Conservation (phyloP, 2,797 vertebrate species). For the Gymnothorax reevesii region DNA sequence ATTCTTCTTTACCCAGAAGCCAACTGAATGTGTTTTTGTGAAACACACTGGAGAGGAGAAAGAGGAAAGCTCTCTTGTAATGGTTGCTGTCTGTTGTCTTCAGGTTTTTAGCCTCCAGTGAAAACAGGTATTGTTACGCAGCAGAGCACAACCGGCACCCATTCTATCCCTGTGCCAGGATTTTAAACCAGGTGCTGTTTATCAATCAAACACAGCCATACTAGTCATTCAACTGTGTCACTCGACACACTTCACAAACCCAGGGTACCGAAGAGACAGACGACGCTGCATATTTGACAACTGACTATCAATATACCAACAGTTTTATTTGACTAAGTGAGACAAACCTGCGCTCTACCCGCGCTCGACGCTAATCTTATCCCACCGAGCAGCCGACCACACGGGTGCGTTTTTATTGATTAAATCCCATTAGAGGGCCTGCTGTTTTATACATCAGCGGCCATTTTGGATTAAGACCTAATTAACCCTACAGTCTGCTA, state of each 20-base stretch:
- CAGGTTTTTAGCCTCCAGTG: slow-evolving; percentile 65
- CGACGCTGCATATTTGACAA: slow-evolving; percentile 55
- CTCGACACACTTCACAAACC: slow-evolving; percentile 72
- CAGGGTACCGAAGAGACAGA: slow-evolving; percentile 58
- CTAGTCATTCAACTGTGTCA: slow-evolving; percentile 69
- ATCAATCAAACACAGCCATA: slow-evolving; percentile 76
- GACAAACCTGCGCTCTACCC: slow-evolving; percentile 35
- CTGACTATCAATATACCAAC: slow-evolving; percentile 60
- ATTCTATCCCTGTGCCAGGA: slow-evolving; percentile 72
- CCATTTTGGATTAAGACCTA: slow-evolving; percentile 58
- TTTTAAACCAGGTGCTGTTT: slow-evolving; percentile 77
- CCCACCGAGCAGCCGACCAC: slow-evolving; percentile 40
- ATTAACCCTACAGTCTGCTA: slow-evolving; percentile 63
- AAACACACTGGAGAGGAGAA: slow-evolving; percentile 60
- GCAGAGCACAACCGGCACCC: slow-evolving; percentile 70
- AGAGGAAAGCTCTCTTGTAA: slow-evolving; percentile 54
- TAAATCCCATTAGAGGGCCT: slow-evolving; percentile 58
- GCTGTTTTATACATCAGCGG: slow-evolving; percentile 55
- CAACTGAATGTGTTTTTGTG: slow-evolving; percentile 16
- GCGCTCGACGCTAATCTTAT: slow-evolving; percentile 45
- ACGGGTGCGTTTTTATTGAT: slow-evolving; percentile 58
- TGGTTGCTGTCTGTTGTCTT: slow-evolving; percentile 68
- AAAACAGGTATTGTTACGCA: slow-evolving; percentile 76
- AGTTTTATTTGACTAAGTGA: slow-evolving; percentile 41
- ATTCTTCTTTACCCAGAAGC: slow-evolving; percentile 12